Base-by-base conservation (phyloP, 2,113 vertebrate genomes). In the Hyaena hyaena region DNA sequence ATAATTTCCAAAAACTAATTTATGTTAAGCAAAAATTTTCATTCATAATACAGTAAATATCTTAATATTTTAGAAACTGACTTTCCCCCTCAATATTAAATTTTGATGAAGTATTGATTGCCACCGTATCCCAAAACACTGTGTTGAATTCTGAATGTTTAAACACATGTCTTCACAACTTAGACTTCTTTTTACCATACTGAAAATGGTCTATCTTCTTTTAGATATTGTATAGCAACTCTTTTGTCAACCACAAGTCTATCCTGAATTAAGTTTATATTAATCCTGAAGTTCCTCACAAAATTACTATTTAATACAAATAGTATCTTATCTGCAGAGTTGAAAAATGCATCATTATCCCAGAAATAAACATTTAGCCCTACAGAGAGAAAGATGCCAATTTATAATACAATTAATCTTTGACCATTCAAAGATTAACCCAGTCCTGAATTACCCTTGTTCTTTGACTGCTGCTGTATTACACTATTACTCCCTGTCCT, bases 1-100 rank as follows among this genome's bases (percentile, higher is more conserved):
- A 88, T 48, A 93, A 93, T 93, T 85, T 69, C 82, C 50, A 77
- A 96, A 83, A 81, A 74, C 53, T 53, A 95, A 80, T 80, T 79
- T 53, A 95, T 74, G 73, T 79, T 65, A 84, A 84, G 48, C 39
- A 85, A 74, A 95, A 53, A 5, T 45, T 86, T 48, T 87, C 31
- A 68, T 74, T 96, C 35, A 55, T 17, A 74, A 84, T 15, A 65
- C 9, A 69, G 35, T 73, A 90, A 76, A 53, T 85, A 71, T 28
- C 23, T 94, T 88, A 89, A 63, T 84, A 89, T 71, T 35, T 86
- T 88, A 85, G 35, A 92, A 88, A 97, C 24, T 74, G 11, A 76
- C 76, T 90, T 45, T 96, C 82, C 31, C 76, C 31, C 35, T 89
- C 24, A 65, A 50, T 55, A 84, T 65, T 88, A 77, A 91, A 82